phyloP scores from a whole-genome alignment of 2,797 vertebrate genomes.

The Scleropages formosus region DNA sequence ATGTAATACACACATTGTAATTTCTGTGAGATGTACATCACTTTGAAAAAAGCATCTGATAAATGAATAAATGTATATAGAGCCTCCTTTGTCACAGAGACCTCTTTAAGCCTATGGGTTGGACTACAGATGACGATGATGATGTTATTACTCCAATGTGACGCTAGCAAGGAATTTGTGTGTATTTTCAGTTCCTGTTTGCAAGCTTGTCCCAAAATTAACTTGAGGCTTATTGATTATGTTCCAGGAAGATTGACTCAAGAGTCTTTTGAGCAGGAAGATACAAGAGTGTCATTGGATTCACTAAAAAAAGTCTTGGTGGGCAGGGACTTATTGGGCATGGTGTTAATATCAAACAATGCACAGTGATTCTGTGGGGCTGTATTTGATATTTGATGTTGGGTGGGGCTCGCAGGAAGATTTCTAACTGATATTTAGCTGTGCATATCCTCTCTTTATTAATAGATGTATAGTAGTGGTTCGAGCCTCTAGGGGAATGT shows the following conservation, averaged over 20 bases:
- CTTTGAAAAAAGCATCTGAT: too few relatives aligned
- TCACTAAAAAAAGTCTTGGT: neutral
- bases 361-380: neutral
- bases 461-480: constrained; percentile 59
- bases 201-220: too few relatives aligned
- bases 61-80: too few relatives aligned
- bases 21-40: too few relatives aligned
- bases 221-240: too few relatives aligned
- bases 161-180: too few relatives aligned
- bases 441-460: constrained; percentile 45
- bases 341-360: constrained; percentile 5
- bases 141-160: too few relatives aligned
- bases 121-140: neutral
- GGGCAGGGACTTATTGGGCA: neutral
- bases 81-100: neutral
- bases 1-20: too few relatives aligned
- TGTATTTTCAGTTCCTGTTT: too few relatives aligned
- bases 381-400: constrained; percentile 5
- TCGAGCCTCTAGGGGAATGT: constrained; percentile 55
- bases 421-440: constrained; percentile 67
- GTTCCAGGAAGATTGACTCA: too few relatives aligned
- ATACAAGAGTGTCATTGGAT: too few relatives aligned
- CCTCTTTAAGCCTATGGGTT: neutral
- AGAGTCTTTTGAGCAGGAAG: too few relatives aligned
- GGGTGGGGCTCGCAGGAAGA: constrained; percentile 52